Evolutionary conservation across 2,888 invertebrate genomes (phyloP).

Genomic region (Noctua janthe): DNA sequence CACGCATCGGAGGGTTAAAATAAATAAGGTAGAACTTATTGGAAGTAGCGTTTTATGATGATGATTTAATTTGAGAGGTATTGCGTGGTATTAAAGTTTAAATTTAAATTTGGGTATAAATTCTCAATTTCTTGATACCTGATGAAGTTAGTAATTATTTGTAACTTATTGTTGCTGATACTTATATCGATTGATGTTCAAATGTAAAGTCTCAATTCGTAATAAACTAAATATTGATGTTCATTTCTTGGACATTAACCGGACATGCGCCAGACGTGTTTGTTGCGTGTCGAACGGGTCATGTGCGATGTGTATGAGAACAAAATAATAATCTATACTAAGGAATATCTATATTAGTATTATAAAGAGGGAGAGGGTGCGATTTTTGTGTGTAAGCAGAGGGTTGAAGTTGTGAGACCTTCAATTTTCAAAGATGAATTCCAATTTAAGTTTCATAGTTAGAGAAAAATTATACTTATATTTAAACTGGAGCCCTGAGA

Average conservation of each 20-base stretch:
- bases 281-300: not conserved
- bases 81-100: not conserved
- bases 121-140: not conserved
- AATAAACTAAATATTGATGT: constrained; percentile 14
- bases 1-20: constrained; percentile 18
- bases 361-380: too few relatives aligned
- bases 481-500: too few relatives aligned
- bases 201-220: not conserved
- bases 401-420: not conserved
- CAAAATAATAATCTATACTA: not conserved
- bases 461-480: not conserved
- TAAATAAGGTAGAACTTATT: constrained; percentile 2
- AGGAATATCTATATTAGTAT: not conserved
- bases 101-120: not conserved
- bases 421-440: not conserved
- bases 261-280: not conserved
- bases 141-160: not conserved
- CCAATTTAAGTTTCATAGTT: not conserved
- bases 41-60: not conserved
- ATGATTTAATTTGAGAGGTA: not conserved
- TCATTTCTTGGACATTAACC: constrained; percentile 1
- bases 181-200: not conserved
- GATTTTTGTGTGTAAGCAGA: too few relatives aligned
- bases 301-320: not conserved
- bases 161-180: not conserved